Base-by-base conservation (phyloP, 2,888 invertebrate species). In the Invenusta paracnida region DNA sequence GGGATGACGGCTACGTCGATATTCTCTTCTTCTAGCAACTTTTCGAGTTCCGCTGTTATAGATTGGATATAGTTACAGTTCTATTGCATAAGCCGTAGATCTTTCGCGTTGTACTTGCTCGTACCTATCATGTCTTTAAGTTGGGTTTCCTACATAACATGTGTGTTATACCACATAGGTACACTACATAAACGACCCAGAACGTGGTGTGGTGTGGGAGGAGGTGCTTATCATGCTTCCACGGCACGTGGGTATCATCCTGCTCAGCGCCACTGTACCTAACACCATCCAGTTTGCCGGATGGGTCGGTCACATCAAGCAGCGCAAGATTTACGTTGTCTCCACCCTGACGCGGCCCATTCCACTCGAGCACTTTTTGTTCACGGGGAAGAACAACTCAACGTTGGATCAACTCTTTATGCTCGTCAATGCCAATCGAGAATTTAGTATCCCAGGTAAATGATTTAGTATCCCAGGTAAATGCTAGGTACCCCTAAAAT, bases 191-290 rank as follows among this genome's bases (percentile, higher is more conserved):
- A 99, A 98, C 91, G 96, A 99, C 92, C 94, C 94, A 73, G 96
- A 97, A 94, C 93, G 99, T 87, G 99, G 99, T 13, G 97, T 98
- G 90, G 99, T 99, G 0, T 99, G 99, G 99, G 99, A 99, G 92
- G 98, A 99, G 92, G 97, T 96, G 0, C 93, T 99, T 0, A 99
- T 99, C 89, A 93, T 99, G 90, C 92, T 99, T 85, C 98, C 99
- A 0, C 94, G 95, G 1, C 96, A 96, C 91, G 97, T 99, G 2
- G 96, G 95, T 89, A 96, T 99, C 87, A 96, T 99, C 30, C 95
- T 99, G 94, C 92, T 99, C 79, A 97, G 97, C 90, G 99, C 99
- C 0, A 99, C 99, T 0, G 98, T 98, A 29, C 98, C 98, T 0
- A 99, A 99, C 91, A 95, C 96, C 0, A 93, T 96, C 87, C 96